These are phyloP conservation scores for Mustelus asterias DNA, from an alignment of 2,113 vertebrate genomes.

Conservation along the genomic window DNA sequence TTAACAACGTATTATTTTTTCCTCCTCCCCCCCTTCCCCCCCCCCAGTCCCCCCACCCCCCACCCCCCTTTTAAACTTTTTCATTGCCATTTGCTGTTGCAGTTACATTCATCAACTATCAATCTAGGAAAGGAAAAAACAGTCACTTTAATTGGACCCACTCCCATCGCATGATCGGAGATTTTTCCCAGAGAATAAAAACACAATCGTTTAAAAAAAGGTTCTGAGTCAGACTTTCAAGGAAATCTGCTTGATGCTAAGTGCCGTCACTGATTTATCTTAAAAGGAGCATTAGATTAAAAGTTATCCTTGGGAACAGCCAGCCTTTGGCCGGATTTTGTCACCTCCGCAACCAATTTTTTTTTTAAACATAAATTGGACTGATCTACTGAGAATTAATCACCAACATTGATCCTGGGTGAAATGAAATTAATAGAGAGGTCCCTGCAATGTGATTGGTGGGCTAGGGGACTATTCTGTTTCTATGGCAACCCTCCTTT, in stretches of 20 bases:
- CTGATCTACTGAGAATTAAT: not conserved
- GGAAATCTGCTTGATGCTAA: not conserved
- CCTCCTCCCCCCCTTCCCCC: not conserved
- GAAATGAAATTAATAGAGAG: not conserved
- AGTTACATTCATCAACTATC: not conserved
- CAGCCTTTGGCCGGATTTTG: not conserved
- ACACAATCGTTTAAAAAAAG: not conserved
- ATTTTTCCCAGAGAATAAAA: not conserved
- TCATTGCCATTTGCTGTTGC: not conserved
- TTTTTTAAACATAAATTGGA: not conserved
- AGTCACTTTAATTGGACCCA: slow-evolving; percentile 12
- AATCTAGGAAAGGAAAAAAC: not conserved
- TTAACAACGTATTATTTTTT: not conserved
- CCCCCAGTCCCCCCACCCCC: not conserved
- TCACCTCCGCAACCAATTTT: not conserved
- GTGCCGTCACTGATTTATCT: not conserved
- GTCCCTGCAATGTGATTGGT: not conserved
- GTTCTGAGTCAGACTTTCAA: not conserved
- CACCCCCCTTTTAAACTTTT: not conserved
- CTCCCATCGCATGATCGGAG: not conserved
- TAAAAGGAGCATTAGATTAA: not conserved
- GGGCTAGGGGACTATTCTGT: not conserved
- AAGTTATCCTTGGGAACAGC: not conserved
- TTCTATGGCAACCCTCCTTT: no score
- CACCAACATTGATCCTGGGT: not conserved